Percentiles rank a stretch among this genome's conserved stretches.
Evolutionary conservation across 1,140 invertebrate species (phyloP).

Genomic region (Atta colombica): DNA sequence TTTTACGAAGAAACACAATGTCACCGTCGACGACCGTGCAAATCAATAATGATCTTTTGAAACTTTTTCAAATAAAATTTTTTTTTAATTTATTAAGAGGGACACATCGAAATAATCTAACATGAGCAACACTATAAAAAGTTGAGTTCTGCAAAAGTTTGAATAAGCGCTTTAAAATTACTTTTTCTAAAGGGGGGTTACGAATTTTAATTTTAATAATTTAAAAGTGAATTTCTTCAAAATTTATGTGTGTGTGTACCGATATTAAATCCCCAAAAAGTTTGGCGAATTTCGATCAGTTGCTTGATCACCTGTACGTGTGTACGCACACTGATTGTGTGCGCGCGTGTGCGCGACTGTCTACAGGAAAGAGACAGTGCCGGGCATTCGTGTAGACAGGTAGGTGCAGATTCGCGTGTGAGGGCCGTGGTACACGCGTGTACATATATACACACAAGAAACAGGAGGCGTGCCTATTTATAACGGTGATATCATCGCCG

Average conservation of each 20-base stretch:
- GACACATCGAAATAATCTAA: not conserved
- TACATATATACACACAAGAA: slow-evolving; percentile 67
- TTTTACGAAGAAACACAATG: slow-evolving; percentile 17
- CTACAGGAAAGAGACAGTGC: slow-evolving; percentile 24
- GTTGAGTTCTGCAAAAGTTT: not conserved
- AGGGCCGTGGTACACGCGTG: slow-evolving; percentile 29
- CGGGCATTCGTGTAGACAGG: slow-evolving; percentile 68
- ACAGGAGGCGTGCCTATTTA: slow-evolving; percentile 85
- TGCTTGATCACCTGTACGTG: slow-evolving; percentile 30
- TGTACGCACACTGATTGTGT: not conserved
- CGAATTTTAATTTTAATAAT: not conserved
- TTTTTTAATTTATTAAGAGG: not conserved
- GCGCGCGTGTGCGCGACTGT: not conserved
- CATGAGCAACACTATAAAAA: not conserved
- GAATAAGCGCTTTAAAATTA: not conserved
- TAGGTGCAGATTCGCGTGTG: slow-evolving; percentile 66
- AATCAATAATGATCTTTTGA: not conserved
- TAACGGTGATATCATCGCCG: slow-evolving; percentile 85
- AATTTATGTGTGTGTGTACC: not conserved
- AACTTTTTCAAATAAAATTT: slow-evolving; percentile 4
- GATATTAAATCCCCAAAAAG: not conserved
- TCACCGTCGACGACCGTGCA: not conserved
- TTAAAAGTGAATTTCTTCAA: not conserved
- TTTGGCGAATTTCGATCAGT: slow-evolving; percentile 7
- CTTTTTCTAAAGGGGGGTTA: not conserved